These are phyloP conservation scores for Pecten maximus DNA, from an alignment of 2,888 invertebrate genomes.

Conservation along the genomic window DNA sequence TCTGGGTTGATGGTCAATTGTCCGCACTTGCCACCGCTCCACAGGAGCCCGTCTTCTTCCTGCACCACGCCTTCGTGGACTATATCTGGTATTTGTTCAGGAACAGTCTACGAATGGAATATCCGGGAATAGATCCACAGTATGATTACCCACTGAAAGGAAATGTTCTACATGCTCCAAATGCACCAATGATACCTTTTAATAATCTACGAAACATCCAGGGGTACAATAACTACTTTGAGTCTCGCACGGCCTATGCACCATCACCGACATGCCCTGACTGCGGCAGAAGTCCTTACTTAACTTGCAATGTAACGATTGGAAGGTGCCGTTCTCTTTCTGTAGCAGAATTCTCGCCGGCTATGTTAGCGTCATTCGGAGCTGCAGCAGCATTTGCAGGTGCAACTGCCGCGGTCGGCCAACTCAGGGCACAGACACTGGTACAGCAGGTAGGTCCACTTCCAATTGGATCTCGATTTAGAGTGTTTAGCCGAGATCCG, in stretches of 20 bases:
- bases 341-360: not conserved
- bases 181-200: conserved; percentile 46
- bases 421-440: not conserved
- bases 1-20: conserved; percentile 74
- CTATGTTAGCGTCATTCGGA: not conserved
- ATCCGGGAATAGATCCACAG: conserved; percentile 60
- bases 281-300: conserved; percentile 58
- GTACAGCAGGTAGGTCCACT: not conserved
- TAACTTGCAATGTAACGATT: conserved; percentile 49
- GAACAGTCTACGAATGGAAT: conserved; percentile 45
- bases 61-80: conserved; percentile 74
- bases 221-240: conserved; percentile 56
- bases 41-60: conserved; percentile 73
- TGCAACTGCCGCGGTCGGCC: not conserved
- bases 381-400: not conserved
- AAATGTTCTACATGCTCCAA: not conserved
- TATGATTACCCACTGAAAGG: conserved; percentile 59
- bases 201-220: conserved; percentile 54
- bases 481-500: not conserved
- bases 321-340: not conserved
- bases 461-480: not conserved
- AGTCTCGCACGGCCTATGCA: conserved; percentile 53
- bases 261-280: conserved; percentile 58
- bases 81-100: conserved; percentile 73
- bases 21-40: conserved; percentile 69